Conservation (phyloP, 2,888 invertebrate species). For the Diploptera punctata region DNA sequence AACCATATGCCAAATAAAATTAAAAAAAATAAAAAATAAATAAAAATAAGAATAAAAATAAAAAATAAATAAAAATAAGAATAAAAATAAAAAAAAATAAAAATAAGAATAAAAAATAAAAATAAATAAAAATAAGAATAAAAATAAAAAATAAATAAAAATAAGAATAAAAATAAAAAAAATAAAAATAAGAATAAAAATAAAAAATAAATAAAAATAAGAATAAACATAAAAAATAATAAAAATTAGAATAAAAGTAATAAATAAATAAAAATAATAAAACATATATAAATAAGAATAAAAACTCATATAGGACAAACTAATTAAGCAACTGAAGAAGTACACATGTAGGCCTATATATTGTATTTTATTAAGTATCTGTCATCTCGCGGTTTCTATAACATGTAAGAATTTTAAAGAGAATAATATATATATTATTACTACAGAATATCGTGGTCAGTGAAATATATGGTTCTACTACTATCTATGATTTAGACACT, state of each 20-base stretch:
- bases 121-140: not conserved
- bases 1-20: too few relatives aligned
- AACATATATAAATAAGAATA: not conserved
- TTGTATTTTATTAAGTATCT: too few relatives aligned
- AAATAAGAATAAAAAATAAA: not conserved
- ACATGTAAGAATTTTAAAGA: too few relatives aligned
- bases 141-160: not conserved
- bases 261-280: not conserved
- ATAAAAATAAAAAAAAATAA: not conserved
- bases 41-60: not conserved
- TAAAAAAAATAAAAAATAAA: too few relatives aligned
- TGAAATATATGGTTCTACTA: too few relatives aligned
- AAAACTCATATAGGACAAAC: too few relatives aligned
- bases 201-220: not conserved
- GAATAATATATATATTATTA: too few relatives aligned
- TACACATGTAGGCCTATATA: too few relatives aligned
- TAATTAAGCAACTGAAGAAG: too few relatives aligned
- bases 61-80: not conserved
- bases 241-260: not conserved
- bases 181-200: not conserved
- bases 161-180: not conserved
- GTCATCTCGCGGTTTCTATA: too few relatives aligned
- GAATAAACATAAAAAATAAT: not conserved
- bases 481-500: too few relatives aligned
- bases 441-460: too few relatives aligned